A percentile compares a stretch with the other conserved stretches of the same genome.
Evolutionary conservation across 2,888 invertebrate genomes (phyloP).

Genomic region (Sphecodes monilicornis): DNA sequence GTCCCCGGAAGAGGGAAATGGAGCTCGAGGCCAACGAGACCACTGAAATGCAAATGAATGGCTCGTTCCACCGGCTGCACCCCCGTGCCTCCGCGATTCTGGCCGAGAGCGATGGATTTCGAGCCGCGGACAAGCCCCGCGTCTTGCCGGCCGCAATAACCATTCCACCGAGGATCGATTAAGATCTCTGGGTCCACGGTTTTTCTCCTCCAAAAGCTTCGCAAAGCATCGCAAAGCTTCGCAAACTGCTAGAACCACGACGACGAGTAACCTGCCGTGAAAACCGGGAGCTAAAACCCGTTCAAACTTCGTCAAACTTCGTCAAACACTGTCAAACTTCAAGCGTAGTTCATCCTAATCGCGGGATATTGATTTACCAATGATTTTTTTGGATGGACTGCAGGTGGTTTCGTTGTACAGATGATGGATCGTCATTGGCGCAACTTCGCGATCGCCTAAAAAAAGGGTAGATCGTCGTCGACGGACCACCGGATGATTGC

Average conservation of each 20-base stretch:
- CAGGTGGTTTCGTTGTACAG: too few species aligned
- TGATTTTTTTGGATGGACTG: too few species aligned
- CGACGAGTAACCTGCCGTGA: too few species aligned
- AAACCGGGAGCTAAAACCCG: not conserved
- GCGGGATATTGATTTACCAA: too few species aligned
- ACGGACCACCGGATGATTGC: conserved; percentile 57
- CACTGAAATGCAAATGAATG: conserved; percentile 70
- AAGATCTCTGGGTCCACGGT: not conserved
- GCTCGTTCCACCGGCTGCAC: conserved; percentile 46
- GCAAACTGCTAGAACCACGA: not conserved
- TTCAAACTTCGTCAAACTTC: not conserved
- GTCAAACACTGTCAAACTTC: too few species aligned
- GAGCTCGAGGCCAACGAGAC: conserved; percentile 61
- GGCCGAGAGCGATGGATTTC: conserved; percentile 47
- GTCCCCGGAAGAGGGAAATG: conserved; percentile 58
- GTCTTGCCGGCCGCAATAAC: conserved; percentile 53
- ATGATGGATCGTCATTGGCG: not conserved
- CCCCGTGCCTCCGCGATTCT: conserved; percentile 44
- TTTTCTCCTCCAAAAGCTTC: not conserved
- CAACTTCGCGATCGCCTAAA: conserved; percentile 4
- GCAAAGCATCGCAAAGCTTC: not conserved
- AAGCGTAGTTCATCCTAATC: too few species aligned
- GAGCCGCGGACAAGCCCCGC: conserved; percentile 39
- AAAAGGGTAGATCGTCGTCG: conserved; percentile 23
- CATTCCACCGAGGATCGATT: not conserved